These are phyloP conservation scores for Cyrtonyx montezumae DNA, from an alignment of 2,113 vertebrate genomes.

Conservation along the genomic window DNA sequence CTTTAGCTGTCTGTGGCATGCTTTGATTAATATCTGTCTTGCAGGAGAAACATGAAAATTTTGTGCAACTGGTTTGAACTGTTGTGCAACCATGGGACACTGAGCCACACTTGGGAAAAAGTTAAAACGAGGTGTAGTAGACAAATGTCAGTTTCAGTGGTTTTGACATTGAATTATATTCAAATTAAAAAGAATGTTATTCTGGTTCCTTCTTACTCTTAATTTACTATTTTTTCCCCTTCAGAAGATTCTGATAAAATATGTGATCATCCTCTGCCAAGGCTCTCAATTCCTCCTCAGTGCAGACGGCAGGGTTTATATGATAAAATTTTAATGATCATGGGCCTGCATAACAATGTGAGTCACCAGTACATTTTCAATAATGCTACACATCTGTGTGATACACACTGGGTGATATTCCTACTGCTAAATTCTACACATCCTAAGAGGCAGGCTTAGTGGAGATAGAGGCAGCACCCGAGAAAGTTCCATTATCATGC, in stretches of 20 bases:
- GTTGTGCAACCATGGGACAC: conserved; percentile 64
- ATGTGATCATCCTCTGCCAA: conserved; percentile 69
- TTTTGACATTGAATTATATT: conserved; percentile 72
- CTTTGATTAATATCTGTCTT: conserved; percentile 75
- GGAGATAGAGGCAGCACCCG: conserved; percentile 57
- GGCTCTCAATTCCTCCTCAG: conserved; percentile 69
- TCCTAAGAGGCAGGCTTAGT: conserved; percentile 55
- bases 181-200: conserved; percentile 76
- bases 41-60: conserved; percentile 69
- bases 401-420: conserved; percentile 45
- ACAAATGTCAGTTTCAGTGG: conserved; percentile 72
- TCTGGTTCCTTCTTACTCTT: conserved; percentile 21
- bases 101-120: conserved; percentile 66
- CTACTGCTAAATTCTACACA: conserved; percentile 40
- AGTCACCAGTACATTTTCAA: conserved; percentile 73
- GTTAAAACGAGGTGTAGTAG: conserved; percentile 71
- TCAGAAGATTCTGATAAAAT: conserved; percentile 79
- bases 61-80: conserved; percentile 68
- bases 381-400: conserved; percentile 37
- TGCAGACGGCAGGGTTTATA: conserved; percentile 74
- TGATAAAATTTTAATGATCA: conserved; percentile 81
- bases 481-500: conserved; percentile 73
- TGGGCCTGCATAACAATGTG: conserved; percentile 70
- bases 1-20: conserved; percentile 41
- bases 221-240: conserved; percentile 35